Conservation (phyloP, 2,113 vertebrate genomes). For the Seriola quinqueradiata region DNA sequence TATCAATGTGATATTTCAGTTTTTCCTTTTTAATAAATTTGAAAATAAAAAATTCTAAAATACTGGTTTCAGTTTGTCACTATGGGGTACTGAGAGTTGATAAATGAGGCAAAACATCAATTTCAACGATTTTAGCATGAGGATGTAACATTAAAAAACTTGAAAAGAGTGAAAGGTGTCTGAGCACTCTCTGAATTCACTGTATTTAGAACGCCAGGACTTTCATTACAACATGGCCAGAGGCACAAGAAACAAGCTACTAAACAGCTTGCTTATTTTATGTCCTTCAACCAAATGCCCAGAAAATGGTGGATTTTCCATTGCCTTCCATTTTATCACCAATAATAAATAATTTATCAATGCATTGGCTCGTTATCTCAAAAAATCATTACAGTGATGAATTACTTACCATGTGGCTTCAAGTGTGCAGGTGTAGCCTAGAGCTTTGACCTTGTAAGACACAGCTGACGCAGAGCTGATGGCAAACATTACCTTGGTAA, state of each 20-base stretch:
- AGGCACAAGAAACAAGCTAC: slow-evolving; percentile 74
- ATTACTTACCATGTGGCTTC: slow-evolving; percentile 75
- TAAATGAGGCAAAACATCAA: too few species aligned
- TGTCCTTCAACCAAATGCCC: slow-evolving; percentile 73
- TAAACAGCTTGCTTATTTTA: slow-evolving; percentile 77
- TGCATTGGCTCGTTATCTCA: slow-evolving; percentile 83
- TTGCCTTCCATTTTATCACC: slow-evolving; percentile 81
- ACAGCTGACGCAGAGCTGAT: slow-evolving; percentile 27
- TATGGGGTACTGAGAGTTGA: too few species aligned
- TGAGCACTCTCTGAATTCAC: slow-evolving; percentile 15
- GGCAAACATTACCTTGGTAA: slow-evolving; percentile 57
- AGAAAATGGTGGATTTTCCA: slow-evolving; percentile 65
- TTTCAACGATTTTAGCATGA: too few species aligned
- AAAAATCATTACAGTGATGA: slow-evolving; percentile 84
- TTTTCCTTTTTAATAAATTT: too few species aligned
- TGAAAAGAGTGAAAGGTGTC: too few species aligned
- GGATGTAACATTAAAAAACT: too few species aligned
- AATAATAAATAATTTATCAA: slow-evolving; percentile 88
- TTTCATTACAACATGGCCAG: slow-evolving; percentile 82
- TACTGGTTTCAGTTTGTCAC: too few species aligned
- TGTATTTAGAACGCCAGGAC: slow-evolving; percentile 81
- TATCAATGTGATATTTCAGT: too few species aligned
- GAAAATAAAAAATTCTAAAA: too few species aligned
- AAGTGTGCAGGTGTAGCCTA: slow-evolving; percentile 59
- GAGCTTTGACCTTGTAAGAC: slow-evolving; percentile 63